Percentiles rank a stretch among this genome's conserved stretches.
These are phyloP conservation scores for Phortica variegata DNA, from an alignment of 1,140 invertebrate species.

Conservation along the genomic window DNA sequence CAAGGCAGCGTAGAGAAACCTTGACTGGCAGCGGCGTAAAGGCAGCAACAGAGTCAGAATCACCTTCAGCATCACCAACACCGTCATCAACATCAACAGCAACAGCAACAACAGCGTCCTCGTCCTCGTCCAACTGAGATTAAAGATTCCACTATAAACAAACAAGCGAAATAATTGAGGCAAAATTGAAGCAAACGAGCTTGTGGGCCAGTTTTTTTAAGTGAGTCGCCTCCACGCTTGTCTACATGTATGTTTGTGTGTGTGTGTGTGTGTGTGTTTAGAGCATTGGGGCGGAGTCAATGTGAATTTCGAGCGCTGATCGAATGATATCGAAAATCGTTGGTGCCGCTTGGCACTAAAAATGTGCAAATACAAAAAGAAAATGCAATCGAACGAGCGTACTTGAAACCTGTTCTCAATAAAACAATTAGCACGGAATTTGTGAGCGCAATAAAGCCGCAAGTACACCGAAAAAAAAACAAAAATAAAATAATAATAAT, in stretches of 20 bases:
- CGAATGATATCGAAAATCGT: background rate
- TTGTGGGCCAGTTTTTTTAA: too few relatives aligned
- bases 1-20: too few relatives aligned
- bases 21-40: too few relatives aligned
- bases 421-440: conserved; percentile 53
- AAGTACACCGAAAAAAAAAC: conserved; percentile 9
- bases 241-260: background rate
- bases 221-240: too few relatives aligned
- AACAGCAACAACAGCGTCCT: conserved; percentile 12
- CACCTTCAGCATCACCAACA: too few relatives aligned
- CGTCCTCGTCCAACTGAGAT: conserved; percentile 34
- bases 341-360: conserved; percentile 8
- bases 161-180: conserved; percentile 56
- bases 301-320: background rate
- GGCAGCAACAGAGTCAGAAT: too few relatives aligned
- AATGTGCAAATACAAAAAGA: background rate
- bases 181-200: conserved; percentile 56
- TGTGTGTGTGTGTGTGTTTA: background rate
- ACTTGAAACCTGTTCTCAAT: conserved; percentile 32
- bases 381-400: conserved; percentile 5
- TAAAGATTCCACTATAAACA: conserved; percentile 56
- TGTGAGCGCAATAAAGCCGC: conserved; percentile 52
- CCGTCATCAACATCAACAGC: conserved; percentile 4
- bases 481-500: too few relatives aligned
- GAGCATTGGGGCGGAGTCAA: background rate